These are phyloP conservation scores for Gobionotothen gibberifrons DNA, from an alignment of 2,797 vertebrate species.

Conservation along the genomic window DNA sequence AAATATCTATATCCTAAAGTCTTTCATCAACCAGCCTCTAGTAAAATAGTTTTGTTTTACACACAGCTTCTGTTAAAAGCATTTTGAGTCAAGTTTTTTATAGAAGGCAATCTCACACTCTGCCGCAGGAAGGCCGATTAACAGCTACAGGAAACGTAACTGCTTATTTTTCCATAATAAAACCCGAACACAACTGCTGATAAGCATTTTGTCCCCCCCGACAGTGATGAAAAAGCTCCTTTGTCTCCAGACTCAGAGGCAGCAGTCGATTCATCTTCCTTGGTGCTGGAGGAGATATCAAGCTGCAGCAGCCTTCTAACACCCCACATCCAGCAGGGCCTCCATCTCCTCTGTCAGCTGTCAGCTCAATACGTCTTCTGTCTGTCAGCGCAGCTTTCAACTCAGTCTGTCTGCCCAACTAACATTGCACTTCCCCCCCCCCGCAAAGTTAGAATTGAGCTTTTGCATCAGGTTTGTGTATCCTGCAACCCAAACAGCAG, in stretches of 20 bases:
- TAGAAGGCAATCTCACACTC: conserved; percentile 12
- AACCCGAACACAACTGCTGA: conserved; percentile 39
- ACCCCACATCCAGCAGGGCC: conserved; percentile 52
- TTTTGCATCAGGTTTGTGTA: conserved; percentile 30
- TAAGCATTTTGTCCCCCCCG: conserved; percentile 43
- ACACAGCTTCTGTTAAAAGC: not conserved
- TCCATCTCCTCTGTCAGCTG: conserved; percentile 76
- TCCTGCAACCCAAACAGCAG: conserved; percentile 50
- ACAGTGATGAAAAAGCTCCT: conserved; percentile 50
- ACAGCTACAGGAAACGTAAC: conserved; percentile 32
- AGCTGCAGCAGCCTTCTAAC: conserved; percentile 57
- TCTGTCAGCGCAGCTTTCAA: conserved; percentile 61
- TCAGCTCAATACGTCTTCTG: conserved; percentile 68
- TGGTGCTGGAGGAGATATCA: conserved; percentile 60
- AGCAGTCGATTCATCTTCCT: conserved; percentile 64
- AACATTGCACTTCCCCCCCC: conserved; percentile 9
- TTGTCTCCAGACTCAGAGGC: conserved; percentile 45
- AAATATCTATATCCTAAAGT: conserved; percentile 21
- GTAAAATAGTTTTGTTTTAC: no score
- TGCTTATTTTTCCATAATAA: conserved; percentile 58
- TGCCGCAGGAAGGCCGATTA: conserved; percentile 23
- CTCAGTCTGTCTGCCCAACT: conserved; percentile 41
- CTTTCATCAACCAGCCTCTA: not conserved
- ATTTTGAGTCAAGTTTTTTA: conserved; percentile 18
- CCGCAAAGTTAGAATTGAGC: conserved; percentile 33